These are phyloP conservation scores for Chrysina gloriosa DNA, from an alignment of 2,888 invertebrate genomes.

Conservation along the genomic window DNA sequence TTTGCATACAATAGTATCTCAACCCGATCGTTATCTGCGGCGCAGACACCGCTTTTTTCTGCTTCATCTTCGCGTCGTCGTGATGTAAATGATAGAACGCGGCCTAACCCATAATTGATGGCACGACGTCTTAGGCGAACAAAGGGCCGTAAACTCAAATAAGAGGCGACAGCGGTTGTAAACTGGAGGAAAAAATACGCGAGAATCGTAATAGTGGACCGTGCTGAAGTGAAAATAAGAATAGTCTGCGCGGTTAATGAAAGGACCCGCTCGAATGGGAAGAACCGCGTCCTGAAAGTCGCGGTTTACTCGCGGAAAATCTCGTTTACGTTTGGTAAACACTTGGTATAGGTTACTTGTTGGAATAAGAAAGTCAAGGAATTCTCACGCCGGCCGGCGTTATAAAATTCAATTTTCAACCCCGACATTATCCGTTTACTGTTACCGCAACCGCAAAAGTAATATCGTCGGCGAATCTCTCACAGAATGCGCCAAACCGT, in stretches of 20 bases:
- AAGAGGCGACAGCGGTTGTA: slow-evolving; percentile 4
- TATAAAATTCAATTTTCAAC: too few species aligned
- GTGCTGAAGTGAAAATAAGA: not conserved
- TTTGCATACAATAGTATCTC: slow-evolving; percentile 49
- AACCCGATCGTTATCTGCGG: slow-evolving; percentile 46
- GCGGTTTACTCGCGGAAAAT: too few species aligned
- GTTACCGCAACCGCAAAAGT: too few species aligned
- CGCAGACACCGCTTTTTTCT: slow-evolving; percentile 13
- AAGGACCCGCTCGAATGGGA: too few species aligned
- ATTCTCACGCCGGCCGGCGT: too few species aligned
- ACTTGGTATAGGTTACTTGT: too few species aligned
- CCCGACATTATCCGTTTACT: too few species aligned
- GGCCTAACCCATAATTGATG: slow-evolving; percentile 31
- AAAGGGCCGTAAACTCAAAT: slow-evolving; percentile 27
- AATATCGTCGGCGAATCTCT: too few species aligned
- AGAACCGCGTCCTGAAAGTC: too few species aligned
- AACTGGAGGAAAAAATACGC: slow-evolving; percentile 19
- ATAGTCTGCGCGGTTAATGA: not conserved
- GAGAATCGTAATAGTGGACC: slow-evolving; percentile 11
- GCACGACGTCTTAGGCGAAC: slow-evolving; percentile 21
- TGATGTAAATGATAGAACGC: slow-evolving; percentile 34
- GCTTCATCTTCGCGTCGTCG: slow-evolving; percentile 25
- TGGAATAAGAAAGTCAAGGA: too few species aligned
- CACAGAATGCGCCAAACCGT: too few species aligned
- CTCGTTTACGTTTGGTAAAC: too few species aligned